These are phyloP conservation scores for Glyptemys insculpta DNA, from an alignment of 2,797 vertebrate species.

Conservation along the genomic window DNA sequence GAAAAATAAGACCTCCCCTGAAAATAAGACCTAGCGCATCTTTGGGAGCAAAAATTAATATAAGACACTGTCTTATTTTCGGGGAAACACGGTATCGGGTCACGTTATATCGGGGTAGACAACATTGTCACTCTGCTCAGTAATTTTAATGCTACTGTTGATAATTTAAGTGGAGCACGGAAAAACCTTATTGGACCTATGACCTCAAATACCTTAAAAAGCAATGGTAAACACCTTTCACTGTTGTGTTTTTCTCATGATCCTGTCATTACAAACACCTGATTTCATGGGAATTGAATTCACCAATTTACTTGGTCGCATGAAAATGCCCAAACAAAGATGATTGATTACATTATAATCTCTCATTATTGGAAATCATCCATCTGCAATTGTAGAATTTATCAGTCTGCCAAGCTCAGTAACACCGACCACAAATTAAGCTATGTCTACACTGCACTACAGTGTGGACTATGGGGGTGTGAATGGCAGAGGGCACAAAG, in stretches of 20 bases:
- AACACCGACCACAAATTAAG: neutral
- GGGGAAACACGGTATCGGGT: no score
- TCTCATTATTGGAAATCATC: neutral
- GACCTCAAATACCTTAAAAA: neutral
- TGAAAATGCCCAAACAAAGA: neutral
- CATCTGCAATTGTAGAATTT: neutral
- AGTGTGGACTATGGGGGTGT: neutral
- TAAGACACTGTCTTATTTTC: no score
- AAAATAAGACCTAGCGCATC: no score
- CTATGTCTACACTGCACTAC: neutral
- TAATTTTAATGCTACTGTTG: neutral
- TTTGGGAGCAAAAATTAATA: no score
- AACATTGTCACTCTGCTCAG: neutral
- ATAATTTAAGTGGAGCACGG: neutral
- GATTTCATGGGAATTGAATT: neutral
- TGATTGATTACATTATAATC: neutral
- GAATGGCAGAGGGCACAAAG: neutral
- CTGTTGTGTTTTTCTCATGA: neutral
- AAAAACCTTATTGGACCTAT: neutral
- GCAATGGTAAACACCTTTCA: neutral
- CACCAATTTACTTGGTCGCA: neutral
- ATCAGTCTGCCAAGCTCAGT: neutral
- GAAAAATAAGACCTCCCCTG: no score
- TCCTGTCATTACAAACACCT: neutral
- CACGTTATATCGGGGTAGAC: no score